Percentiles rank a stretch among this genome's conserved stretches.
Evolutionary conservation across 2,888 invertebrate species (phyloP).

Genomic region (Meta bourneti): DNA sequence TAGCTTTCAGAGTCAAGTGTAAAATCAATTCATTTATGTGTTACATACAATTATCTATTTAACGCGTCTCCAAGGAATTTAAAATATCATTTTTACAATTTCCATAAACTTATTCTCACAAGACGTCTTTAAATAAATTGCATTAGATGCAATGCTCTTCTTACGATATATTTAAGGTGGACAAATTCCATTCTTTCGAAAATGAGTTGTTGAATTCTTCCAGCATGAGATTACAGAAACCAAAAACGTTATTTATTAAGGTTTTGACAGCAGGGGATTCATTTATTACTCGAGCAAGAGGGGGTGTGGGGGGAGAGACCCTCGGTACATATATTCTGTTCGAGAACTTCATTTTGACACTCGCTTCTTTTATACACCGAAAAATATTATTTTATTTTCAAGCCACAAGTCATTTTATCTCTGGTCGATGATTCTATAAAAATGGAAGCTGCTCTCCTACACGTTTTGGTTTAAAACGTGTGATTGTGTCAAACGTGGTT

Average conservation of each 20-base stretch:
- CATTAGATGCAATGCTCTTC: neutral
- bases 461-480: neutral
- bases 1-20: neutral
- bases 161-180: neutral
- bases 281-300: neutral
- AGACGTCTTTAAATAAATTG: neutral
- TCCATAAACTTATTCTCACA: neutral
- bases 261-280: slow-evolving; percentile 5
- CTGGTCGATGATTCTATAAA: neutral
- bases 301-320: neutral
- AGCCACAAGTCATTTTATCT: neutral
- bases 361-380: neutral
- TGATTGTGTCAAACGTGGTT: neutral
- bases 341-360: neutral
- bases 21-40: neutral
- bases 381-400: neutral
- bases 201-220: neutral
- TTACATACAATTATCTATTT: neutral
- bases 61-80: neutral
- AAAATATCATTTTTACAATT: neutral
- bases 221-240: neutral
- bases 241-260: slow-evolving; percentile 9
- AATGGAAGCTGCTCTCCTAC: neutral
- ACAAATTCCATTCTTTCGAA: slow-evolving; percentile 28
- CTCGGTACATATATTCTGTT: neutral